Base-by-base conservation (phyloP, 2,888 invertebrate species). In the Dryococelus australis region DNA sequence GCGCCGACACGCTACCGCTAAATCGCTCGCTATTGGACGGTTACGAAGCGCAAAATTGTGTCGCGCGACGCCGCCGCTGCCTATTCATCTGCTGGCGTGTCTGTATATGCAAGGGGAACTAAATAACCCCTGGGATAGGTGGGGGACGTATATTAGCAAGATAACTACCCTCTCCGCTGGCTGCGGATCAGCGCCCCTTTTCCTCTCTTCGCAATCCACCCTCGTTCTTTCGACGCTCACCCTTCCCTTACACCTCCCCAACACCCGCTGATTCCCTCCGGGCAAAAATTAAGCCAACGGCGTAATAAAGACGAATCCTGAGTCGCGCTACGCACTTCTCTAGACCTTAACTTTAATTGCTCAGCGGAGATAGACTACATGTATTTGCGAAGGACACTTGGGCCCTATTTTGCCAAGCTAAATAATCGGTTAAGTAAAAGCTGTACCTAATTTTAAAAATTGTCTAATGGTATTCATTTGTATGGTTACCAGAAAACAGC, bases 31-130 rank as follows among this genome's bases (percentile, higher is more conserved):
- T 81, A 87, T 87, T 87, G 87, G 87, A 87, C 87, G 85, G 85
- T 87, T 85, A 85, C 85, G 87, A 81, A 87, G 87, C 87, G 87
- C 87, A 87, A 87, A 87, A 87, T 87, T 87, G 85, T 85, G 47
- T 51, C 87, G 81, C 85, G 79, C 87, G 85, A 81, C 85, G 85
- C 43, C 85, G 51, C 79, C 79, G n/a, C 84, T 35, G 79, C 84
- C 87, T 51, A 87, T 87, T 87, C 87, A 85, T 51, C 79, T 53
- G 85, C 85, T 81, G 87, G 85, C 87, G 85, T 87, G 87, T 87
- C 84, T 87, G 85, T 87, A 53, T 51, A 35, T 85, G 78, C 43
- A 28, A 16, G 86, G 26, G 43, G 43, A 65, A 51, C 84, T 87
- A 84, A 87, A 84, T 79, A 84, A 78, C 85, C 85, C 35, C 80